Base-by-base conservation (phyloP, 1,140 invertebrate species). In the Panulirus ornatus region DNA sequence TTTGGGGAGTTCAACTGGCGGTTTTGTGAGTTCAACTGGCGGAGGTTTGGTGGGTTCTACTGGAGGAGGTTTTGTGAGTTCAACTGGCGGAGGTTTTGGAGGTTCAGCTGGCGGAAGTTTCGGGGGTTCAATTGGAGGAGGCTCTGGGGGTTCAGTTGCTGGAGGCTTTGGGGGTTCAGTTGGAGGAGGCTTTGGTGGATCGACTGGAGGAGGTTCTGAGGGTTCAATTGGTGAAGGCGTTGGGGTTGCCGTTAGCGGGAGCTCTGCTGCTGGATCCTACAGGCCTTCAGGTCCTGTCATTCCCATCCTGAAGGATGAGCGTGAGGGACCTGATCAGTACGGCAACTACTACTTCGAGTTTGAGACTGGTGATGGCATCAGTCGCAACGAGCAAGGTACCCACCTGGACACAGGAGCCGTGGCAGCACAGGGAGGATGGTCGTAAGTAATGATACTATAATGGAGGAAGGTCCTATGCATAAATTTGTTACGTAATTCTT, bases 341-440 rank as follows among this genome's bases (percentile, higher is more conserved):
- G 85, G 85, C 11, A 70, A 63, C 76, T 88, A 88, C 36, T 81
- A 70, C 75, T 88, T 88, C 85, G 34, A 76, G 19, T 88, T 79
- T 19, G 85, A 88, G 75, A 88, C 73, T 70, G 85, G 73, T 44
- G 54, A 88, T 16, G 85, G 85, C 9, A 88, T 88, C 63, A 81
- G 58, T 34, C 75, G 85, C 3, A 14, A 70, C 1, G 85, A 88
- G 47, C 75, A 81, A 58, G 85, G 85, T 38, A 22, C 85, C 42
- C 85, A 54, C n/a, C 85, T 66, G 85, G 85, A 40, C 0, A 44
- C 51, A 2, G 85, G 85, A 51, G 85, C 85, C 54, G 85, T 88
- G 14, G 47, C 42, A 34, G 44, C 75, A 6, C 76, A 81, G 51
- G 75, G 76, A 66, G 75, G 54, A 54, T 88, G 84, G 84, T 87